phyloP scores from a whole-genome alignment of 2,888 invertebrate genomes.

The Anodontia alba region DNA sequence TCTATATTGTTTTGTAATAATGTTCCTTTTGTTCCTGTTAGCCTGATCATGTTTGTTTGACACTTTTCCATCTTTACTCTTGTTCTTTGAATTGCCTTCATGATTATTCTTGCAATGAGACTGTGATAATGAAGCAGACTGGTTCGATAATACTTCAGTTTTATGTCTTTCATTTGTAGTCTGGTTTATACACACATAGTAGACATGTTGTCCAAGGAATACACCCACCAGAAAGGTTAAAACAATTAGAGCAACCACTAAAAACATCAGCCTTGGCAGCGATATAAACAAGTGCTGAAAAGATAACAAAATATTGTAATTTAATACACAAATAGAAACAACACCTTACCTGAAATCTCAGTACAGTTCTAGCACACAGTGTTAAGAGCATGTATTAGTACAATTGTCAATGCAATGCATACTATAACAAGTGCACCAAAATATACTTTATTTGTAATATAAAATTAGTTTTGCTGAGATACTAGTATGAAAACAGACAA shows the following conservation, averaged over 20 bases:
- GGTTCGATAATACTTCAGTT: neutral
- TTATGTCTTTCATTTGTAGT: conserved; percentile 84
- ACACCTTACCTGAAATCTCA: neutral
- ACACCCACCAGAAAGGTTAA: conserved; percentile 72
- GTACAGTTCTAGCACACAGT: neutral
- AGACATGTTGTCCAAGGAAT: conserved; percentile 80
- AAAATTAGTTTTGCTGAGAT: too few relatives aligned
- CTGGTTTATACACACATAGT: conserved; percentile 79
- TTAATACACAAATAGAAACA: too few relatives aligned
- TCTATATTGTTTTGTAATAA: conserved; percentile 11
- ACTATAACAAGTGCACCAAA: too few relatives aligned
- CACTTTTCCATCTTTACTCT: neutral
- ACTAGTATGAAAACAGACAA: too few relatives aligned
- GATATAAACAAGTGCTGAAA: conserved; percentile 83
- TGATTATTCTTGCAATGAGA: conserved; percentile 7
- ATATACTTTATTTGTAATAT: too few relatives aligned
- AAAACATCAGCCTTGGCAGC: conserved; percentile 80
- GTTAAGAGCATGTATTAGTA: neutral
- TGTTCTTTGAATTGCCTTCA: neutral
- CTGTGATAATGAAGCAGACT: neutral
- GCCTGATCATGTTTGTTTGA: neutral
- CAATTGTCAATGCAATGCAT: too few relatives aligned
- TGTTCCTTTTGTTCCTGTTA: neutral
- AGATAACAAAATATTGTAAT: conserved; percentile 37
- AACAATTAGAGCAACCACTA: conserved; percentile 73